Evolutionary conservation across 2,888 invertebrate species (phyloP), one percentile per base, ranked within the genome.

Genomic region (Agrenia bidenticulata): DNA sequence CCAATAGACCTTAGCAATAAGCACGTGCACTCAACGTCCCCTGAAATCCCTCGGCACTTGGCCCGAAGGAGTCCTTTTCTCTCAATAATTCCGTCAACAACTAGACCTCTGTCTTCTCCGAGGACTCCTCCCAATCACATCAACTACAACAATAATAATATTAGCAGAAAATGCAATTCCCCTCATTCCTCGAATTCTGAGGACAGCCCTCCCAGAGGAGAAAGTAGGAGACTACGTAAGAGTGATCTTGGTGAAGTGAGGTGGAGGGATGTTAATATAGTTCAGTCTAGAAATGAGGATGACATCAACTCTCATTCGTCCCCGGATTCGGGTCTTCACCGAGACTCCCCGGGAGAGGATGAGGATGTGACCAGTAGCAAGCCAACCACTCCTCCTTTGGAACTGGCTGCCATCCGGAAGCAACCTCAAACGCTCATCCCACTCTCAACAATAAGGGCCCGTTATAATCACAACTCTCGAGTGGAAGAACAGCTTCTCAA

Each of bases 1-100:
- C 75, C 76, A 45, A 76, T 76, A 63, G 76, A 76, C 69, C 62
- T 76, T 51, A 75, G 75, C 61, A 76, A 74, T 60, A 76, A 74
- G 61, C 69, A 70, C 60, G 62, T 27, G 23, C 39, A 37, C 60
- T 42, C 51, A 19, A 21, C 42, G 11, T 42, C 37, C 42, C 53
- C 45, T n/a, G 63, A 57, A 39, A 56, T 66, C 27, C 61, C 72
- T 37, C 63, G 67, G 1, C 70, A 70, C 39, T 56, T 68, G 17
- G 15, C 39, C 23, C 13, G 32, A 32, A 62, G 61, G 61, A 68
- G 26, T 51, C 70, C 32, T 15, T 70, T 49, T 65, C 69, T 51
- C 21, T 73, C 63, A 11, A 61, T 58, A 19, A 57, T 64, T 11
- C 64, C 68, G 1, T 49, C 68, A 4, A 58, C 70, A 7, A 68